These are phyloP conservation scores for Alloplasta piceator DNA, from an alignment of 2,888 invertebrate genomes.

Conservation along the genomic window DNA sequence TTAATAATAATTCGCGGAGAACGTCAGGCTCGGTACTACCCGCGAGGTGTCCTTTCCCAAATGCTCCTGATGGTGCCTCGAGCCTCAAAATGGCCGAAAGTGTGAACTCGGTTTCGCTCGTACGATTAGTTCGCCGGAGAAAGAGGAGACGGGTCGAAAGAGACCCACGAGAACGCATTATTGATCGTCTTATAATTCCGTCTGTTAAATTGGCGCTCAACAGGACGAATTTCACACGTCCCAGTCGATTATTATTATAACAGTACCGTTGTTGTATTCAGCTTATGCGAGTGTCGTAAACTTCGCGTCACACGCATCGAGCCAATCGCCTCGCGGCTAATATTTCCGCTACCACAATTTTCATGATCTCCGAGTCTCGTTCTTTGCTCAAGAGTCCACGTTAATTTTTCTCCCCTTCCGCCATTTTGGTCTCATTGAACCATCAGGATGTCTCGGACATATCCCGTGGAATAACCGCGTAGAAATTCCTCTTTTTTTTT, in stretches of 20 bases:
- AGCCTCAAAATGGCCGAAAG: conserved; percentile 51
- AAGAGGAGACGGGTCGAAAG: not conserved
- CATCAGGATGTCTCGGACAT: no score
- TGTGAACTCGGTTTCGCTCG: conserved; percentile 59
- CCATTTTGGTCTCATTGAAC: no score
- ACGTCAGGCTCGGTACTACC: conserved; percentile 48
- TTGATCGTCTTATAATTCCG: conserved; percentile 66
- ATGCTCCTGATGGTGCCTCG: conserved; percentile 28
- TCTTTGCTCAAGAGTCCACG: no score
- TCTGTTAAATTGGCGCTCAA: conserved; percentile 59
- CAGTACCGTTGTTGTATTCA: conserved; percentile 33
- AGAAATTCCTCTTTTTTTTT: no score
- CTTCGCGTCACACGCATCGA: not conserved
- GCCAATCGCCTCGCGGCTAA: conserved; percentile 22
- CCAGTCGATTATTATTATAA: conserved; percentile 50
- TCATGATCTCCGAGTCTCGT: no score
- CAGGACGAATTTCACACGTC: conserved; percentile 59
- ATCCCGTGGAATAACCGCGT: no score
- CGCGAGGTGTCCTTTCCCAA: conserved; percentile 34
- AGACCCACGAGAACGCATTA: conserved; percentile 55
- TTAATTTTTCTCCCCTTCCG: no score
- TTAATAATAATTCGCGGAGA: conserved; percentile 65
- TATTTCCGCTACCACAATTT: no score
- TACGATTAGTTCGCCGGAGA: conserved; percentile 48
- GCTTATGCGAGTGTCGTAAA: not conserved